Evolutionary conservation across 2,888 invertebrate species (phyloP).

Genomic region (Eilema depressum): DNA sequence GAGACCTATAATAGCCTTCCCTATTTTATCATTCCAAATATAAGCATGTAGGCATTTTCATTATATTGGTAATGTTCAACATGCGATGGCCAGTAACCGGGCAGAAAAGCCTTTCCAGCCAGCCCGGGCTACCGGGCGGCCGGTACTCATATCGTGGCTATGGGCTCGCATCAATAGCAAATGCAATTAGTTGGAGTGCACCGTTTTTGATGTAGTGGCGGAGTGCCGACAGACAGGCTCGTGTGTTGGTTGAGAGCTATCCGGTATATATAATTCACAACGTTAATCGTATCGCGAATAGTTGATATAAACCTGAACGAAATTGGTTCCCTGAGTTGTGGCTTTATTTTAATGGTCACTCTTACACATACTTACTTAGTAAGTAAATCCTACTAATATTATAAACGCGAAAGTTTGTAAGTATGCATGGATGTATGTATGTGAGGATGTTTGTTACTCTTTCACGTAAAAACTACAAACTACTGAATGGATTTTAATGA

Average conservation of each 20-base stretch:
- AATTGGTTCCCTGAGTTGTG: slow-evolving; percentile 43
- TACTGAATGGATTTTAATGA: too few relatives aligned
- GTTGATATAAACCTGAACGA: slow-evolving; percentile 57
- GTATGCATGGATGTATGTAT: too few relatives aligned
- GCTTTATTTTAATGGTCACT: background rate
- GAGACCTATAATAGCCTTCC: slow-evolving; percentile 27
- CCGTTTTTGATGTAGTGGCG: slow-evolving; percentile 84
- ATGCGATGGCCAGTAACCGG: slow-evolving; percentile 38
- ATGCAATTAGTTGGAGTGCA: slow-evolving; percentile 86
- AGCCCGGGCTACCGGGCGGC: slow-evolving; percentile 29
- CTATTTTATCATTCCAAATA: slow-evolving; percentile 45
- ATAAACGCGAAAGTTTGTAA: too few relatives aligned
- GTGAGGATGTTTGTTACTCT: too few relatives aligned
- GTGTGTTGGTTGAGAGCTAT: slow-evolving; percentile 65
- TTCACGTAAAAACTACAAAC: too few relatives aligned
- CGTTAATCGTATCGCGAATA: slow-evolving; percentile 61
- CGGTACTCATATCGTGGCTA: slow-evolving; percentile 63
- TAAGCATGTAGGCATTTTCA: slow-evolving; percentile 34
- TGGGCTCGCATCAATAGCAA: slow-evolving; percentile 80
- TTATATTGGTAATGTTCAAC: slow-evolving; percentile 59
- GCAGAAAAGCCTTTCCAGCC: slow-evolving; percentile 16
- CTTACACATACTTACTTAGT: background rate
- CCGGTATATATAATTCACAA: slow-evolving; percentile 72
- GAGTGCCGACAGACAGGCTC: slow-evolving; percentile 64
- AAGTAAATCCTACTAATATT: too few relatives aligned